Evolutionary conservation across 35 echinoderm and acorn worm species (phyloP).

Genomic region (Lytechinus variegatus): DNA sequence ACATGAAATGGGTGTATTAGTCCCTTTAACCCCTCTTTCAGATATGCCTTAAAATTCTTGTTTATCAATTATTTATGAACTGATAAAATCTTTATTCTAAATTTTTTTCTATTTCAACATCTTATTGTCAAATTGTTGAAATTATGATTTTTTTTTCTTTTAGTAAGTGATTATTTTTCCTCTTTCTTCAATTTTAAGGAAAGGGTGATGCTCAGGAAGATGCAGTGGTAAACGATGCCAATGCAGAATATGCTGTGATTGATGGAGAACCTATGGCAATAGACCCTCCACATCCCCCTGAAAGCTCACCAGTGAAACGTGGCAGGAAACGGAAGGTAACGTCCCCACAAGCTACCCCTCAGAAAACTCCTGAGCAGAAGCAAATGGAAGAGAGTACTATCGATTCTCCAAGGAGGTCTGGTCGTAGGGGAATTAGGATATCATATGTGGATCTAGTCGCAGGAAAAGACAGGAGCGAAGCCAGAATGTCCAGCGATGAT

Average conservation of each 20-base stretch:
- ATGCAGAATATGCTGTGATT: not conserved
- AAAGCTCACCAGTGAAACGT: not conserved
- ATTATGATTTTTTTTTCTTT: too few relatives aligned
- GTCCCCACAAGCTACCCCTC: not conserved
- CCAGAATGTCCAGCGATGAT: not conserved
- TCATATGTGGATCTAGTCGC: conserved; percentile 13
- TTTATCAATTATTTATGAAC: too few relatives aligned
- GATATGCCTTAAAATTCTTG: too few relatives aligned
- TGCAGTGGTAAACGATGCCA: not conserved
- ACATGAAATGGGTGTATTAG: too few relatives aligned
- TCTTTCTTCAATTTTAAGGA: not conserved
- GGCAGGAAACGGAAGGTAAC: conserved; percentile 16
- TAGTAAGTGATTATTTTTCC: not conserved
- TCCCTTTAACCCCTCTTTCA: too few relatives aligned
- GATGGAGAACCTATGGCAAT: not conserved
- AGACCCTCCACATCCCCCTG: not conserved
- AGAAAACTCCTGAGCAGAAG: not conserved
- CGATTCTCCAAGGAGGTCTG: not conserved
- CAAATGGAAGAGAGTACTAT: not conserved
- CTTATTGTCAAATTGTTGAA: too few relatives aligned
- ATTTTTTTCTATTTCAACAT: too few relatives aligned
- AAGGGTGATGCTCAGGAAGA: not conserved
- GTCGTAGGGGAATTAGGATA: conserved; percentile 42
- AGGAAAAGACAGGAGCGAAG: conserved; percentile 14
- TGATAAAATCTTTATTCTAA: too few relatives aligned